Percentiles rank a stretch among this genome's conserved stretches.
These are phyloP conservation scores for Agrilus mali DNA, from an alignment of 2,888 invertebrate genomes.

Conservation along the genomic window DNA sequence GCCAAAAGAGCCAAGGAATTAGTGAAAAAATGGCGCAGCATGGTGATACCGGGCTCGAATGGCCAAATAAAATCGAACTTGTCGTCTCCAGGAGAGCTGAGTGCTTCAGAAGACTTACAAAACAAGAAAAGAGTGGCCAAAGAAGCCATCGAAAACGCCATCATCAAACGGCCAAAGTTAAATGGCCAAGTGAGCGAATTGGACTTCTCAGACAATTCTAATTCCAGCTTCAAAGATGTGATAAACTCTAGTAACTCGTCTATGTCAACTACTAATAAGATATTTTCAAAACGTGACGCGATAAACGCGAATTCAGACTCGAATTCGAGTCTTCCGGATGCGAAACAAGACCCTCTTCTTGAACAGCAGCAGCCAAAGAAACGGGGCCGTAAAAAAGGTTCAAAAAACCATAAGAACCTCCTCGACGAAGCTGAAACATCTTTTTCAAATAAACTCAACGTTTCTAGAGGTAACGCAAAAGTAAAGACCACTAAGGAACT, in stretches of 20 bases:
- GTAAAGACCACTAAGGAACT: constrained; percentile 72
- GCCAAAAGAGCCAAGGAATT: constrained; percentile 85
- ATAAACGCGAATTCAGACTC: constrained; percentile 33
- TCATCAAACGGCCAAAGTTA: constrained; percentile 32
- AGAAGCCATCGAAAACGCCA: constrained; percentile 20
- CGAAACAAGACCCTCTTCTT: constrained; percentile 27
- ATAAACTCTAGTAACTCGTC: constrained; percentile 12
- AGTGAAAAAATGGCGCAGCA: constrained; percentile 84
- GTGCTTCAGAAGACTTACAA: constrained; percentile 7
- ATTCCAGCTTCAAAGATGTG: constrained; percentile 33
- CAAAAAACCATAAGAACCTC: constrained; percentile 39
- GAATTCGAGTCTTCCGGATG: constrained; percentile 40
- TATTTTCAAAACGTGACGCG: constrained; percentile 8
- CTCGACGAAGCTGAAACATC: constrained; percentile 41
- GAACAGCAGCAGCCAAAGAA: constrained; percentile 39
- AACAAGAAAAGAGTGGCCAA: constrained; percentile 14
- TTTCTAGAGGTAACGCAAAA: constrained; percentile 44
- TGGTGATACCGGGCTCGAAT: constrained; percentile 52
- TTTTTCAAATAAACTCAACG: constrained; percentile 43
- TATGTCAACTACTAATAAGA: neutral
- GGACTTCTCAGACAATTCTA: constrained; percentile 33
- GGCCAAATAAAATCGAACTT: constrained; percentile 24
- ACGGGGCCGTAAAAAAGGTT: constrained; percentile 46
- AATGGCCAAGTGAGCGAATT: constrained; percentile 35
- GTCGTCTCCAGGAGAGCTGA: constrained; percentile 2